Percentiles rank a stretch among this genome's conserved stretches.
phyloP scores from a whole-genome alignment of 2,888 invertebrate genomes.

The Ptychoptera contaminata region DNA sequence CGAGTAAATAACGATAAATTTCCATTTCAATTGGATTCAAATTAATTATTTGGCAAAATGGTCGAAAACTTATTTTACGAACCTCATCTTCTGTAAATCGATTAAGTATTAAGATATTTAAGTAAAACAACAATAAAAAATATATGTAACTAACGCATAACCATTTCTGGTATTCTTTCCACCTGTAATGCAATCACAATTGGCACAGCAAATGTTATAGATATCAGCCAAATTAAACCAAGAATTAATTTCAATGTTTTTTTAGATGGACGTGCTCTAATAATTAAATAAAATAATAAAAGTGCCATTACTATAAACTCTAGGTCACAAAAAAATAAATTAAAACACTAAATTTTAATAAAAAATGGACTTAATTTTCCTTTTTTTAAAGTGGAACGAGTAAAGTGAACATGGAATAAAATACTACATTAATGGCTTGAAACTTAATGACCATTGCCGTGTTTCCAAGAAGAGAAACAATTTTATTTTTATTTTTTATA shows the following conservation, averaged over 20 bases:
- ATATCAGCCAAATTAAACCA: slow-evolving; percentile 56
- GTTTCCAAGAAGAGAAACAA: too few relatives aligned
- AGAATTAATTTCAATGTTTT: slow-evolving; percentile 57
- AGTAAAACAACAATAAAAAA: too few relatives aligned
- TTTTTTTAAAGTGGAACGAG: too few relatives aligned
- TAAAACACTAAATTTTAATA: not conserved
- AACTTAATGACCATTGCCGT: too few relatives aligned
- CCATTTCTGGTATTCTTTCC: slow-evolving; percentile 22
- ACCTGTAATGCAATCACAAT: slow-evolving; percentile 34
- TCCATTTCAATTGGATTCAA: slow-evolving; percentile 33
- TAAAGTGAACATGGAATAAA: too few relatives aligned
- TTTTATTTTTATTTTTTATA: too few relatives aligned
- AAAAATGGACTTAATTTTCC: too few relatives aligned
- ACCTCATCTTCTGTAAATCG: slow-evolving; percentile 19
- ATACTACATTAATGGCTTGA: too few relatives aligned
- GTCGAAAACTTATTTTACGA: slow-evolving; percentile 27
- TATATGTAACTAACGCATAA: slow-evolving; percentile 21
- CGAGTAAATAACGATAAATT: slow-evolving; percentile 34
- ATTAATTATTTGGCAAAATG: slow-evolving; percentile 36
- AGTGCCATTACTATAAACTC: slow-evolving; percentile 1
- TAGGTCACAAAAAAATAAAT: not conserved
- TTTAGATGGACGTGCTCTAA: slow-evolving; percentile 57
- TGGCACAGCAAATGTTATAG: slow-evolving; percentile 50
- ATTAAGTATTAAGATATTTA: not conserved
- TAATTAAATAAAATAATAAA: slow-evolving; percentile 19